phyloP scores from a whole-genome alignment of 2,113 vertebrate species.

The Oreocharis arfaki region DNA sequence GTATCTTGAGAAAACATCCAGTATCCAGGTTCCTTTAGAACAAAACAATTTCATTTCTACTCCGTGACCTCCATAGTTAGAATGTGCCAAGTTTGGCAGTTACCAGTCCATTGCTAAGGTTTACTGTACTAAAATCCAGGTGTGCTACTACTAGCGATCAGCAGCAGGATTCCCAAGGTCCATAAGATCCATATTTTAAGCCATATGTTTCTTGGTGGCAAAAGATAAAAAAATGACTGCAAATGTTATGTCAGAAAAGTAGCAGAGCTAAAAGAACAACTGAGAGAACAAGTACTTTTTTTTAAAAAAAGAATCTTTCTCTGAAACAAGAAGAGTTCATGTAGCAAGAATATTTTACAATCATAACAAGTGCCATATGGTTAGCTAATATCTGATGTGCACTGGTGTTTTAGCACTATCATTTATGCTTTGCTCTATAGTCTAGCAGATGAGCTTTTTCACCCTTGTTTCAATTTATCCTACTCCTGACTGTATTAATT shows the following conservation, averaged over 20 bases:
- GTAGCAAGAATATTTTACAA: not conserved
- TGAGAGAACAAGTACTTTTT: not conserved
- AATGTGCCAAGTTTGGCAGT: not conserved
- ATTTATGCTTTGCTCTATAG: not conserved
- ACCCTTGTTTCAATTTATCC: not conserved
- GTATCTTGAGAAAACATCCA: not conserved
- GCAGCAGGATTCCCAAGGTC: not conserved
- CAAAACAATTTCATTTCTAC: not conserved
- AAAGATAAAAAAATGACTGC: not conserved
- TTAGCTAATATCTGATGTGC: not conserved
- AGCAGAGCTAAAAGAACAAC: not conserved
- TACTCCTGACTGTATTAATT: not conserved
- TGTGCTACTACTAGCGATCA: not conserved
- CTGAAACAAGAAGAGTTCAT: not conserved
- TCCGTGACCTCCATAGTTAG: accelerated
- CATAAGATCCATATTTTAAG: not conserved
- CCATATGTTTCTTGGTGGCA: not conserved
- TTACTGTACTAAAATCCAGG: not conserved
- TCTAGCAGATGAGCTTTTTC: not conserved
- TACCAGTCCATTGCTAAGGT: not conserved
- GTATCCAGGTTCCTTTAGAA: not conserved
- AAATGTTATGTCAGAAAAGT: not conserved
- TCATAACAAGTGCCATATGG: not conserved
- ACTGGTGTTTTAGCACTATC: not conserved
- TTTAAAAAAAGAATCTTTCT: not conserved